Evolutionary conservation across 2,888 invertebrate genomes (phyloP).

Genomic region (Dasysyrphus tricinctus): DNA sequence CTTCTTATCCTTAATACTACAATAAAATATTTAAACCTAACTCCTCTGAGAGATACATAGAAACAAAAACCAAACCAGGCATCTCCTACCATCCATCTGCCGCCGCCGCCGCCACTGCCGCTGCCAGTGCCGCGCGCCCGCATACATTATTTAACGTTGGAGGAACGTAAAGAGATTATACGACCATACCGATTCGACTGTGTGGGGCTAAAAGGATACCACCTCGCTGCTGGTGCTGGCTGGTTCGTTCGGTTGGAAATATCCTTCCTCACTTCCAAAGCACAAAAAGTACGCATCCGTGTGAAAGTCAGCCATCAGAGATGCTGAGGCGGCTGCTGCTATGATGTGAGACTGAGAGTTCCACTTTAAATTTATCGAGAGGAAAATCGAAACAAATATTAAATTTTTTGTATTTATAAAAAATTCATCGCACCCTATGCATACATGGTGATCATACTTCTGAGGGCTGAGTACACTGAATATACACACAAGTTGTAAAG

Average conservation of each 20-base stretch:
- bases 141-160: slow-evolving; percentile 62
- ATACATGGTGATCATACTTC: slow-evolving; percentile 41
- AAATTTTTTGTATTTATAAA: slow-evolving; percentile 38
- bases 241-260: slow-evolving; percentile 34
- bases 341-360: slow-evolving; percentile 58
- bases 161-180: slow-evolving; percentile 70
- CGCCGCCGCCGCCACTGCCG: not conserved
- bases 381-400: slow-evolving; percentile 75
- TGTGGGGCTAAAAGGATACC: slow-evolving; percentile 41
- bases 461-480: not conserved
- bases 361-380: slow-evolving; percentile 73
- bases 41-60: slow-evolving; percentile 45
- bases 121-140: slow-evolving; percentile 5
- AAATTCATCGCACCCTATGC: slow-evolving; percentile 47
- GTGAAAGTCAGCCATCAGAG: slow-evolving; percentile 26
- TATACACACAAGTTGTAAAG: not conserved
- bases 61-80: slow-evolving; percentile 69
- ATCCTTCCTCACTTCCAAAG: slow-evolving; percentile 17
- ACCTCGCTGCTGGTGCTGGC: not conserved
- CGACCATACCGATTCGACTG: slow-evolving; percentile 48
- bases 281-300: slow-evolving; percentile 39
- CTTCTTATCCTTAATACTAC: slow-evolving; percentile 70
- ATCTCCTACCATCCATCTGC: slow-evolving; percentile 26
- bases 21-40: slow-evolving; percentile 72
- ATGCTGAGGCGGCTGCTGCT: not conserved